A percentile compares a stretch with the other conserved stretches of the same genome.
Evolutionary conservation across 2,797 vertebrate species (phyloP).

Genomic region (Podarcis lilfordi): DNA sequence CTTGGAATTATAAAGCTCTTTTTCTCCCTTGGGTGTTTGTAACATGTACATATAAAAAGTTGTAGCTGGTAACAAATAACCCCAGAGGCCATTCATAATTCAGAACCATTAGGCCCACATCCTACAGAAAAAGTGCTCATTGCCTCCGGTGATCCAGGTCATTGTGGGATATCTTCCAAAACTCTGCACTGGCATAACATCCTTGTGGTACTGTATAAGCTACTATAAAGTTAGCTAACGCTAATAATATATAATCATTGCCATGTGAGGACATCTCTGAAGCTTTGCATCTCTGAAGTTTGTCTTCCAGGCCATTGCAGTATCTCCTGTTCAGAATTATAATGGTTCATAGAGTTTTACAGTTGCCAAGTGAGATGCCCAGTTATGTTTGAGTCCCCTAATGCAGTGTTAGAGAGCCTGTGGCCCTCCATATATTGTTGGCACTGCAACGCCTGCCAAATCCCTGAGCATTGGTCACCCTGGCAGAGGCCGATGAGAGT

Average conservation of each 20-base stretch:
- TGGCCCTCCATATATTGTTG: too few relatives aligned
- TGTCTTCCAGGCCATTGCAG: neutral
- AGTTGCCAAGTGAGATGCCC: neutral
- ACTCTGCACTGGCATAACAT: neutral
- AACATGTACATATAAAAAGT: neutral
- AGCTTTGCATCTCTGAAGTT: neutral
- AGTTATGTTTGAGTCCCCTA: neutral
- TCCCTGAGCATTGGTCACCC: too few relatives aligned
- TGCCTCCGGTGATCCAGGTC: neutral
- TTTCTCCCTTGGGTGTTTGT: neutral
- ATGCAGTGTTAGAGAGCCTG: neutral
- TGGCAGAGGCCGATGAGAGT: too few relatives aligned
- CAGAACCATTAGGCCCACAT: constrained; percentile 1
- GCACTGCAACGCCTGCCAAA: too few relatives aligned
- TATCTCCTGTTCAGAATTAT: neutral
- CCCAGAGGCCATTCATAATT: neutral
- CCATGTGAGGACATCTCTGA: neutral
- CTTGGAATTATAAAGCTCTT: neutral
- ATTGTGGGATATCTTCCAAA: neutral
- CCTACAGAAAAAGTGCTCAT: neutral
- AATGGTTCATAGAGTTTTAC: neutral
- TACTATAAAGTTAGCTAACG: neutral
- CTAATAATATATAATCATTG: neutral
- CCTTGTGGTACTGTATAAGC: neutral
- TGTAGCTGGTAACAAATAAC: neutral